Percentiles rank a stretch among this genome's conserved stretches.
These are phyloP conservation scores for Leptosomus discolor DNA, from an alignment of 2,113 vertebrate genomes.

Conservation along the genomic window DNA sequence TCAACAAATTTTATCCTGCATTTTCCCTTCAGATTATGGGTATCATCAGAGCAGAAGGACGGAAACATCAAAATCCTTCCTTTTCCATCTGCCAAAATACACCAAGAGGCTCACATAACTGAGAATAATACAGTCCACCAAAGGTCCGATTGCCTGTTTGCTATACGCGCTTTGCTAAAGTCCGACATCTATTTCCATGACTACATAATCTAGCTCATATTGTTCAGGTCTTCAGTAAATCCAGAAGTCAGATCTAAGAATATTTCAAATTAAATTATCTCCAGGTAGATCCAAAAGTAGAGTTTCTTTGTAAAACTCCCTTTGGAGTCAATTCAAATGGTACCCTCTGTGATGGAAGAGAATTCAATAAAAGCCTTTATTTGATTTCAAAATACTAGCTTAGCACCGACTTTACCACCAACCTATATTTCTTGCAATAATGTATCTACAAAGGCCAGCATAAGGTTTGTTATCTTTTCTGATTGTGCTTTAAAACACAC, in stretches of 20 bases:
- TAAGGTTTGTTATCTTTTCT: background rate
- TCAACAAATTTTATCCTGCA: background rate
- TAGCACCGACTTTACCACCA: background rate
- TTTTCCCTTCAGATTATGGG: background rate
- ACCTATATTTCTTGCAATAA: background rate
- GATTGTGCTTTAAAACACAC: background rate
- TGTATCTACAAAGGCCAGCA: background rate
- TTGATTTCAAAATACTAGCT: background rate
- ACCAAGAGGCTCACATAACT: background rate
- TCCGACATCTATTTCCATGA: background rate
- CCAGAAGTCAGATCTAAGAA: background rate
- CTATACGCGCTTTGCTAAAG: background rate
- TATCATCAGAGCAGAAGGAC: background rate
- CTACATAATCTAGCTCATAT: background rate
- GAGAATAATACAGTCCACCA: background rate
- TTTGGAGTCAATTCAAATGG: background rate
- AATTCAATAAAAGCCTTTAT: background rate
- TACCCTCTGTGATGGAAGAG: background rate
- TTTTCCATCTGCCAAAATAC: background rate
- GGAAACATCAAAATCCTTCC: background rate
- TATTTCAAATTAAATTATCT: background rate
- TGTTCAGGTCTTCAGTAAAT: background rate
- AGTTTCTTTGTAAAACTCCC: background rate
- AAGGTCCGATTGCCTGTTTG: background rate
- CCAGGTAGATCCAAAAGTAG: background rate